Base-by-base conservation (phyloP, 2,797 vertebrate genomes). In the Danio aesculapii region DNA sequence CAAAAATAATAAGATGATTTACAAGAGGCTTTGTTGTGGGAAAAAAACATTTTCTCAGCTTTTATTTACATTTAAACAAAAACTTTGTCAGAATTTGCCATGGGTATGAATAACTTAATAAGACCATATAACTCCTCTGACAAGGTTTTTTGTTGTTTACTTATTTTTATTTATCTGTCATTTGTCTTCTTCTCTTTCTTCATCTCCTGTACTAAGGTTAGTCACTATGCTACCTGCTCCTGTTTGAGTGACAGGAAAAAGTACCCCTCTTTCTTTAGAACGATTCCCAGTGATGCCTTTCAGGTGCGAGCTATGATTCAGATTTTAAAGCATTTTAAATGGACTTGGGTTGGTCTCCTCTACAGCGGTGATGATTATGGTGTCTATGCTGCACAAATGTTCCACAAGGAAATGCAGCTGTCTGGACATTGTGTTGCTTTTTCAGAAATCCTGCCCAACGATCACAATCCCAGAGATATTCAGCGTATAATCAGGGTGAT, bases 391-490 rank as follows among this genome's bases (percentile, higher is more conserved):
- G 67, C 75, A 63, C 74, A 82, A 4, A 77, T 74, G 6, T 77
- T 82, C 12, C 5, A 77, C 5, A 50, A 64, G 12, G 67, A 66
- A 19, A 90, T 92, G 14, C 49, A 79, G 46, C 59, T 79, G 50
- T 86, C 90, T 46, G 89, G 89, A 6, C 88, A 92, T 58, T 93
- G 92, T 77, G 84, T 93, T 67, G 91, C 91, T 0, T 94, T 92
- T 64, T 59, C 85, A 5, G 89, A 92, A 58, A 79, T 70, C 47
- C 87, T 94, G 58, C 91, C 92, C 7, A 81, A 72, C 71, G 78
- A 63, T 68, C 90, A 89, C 13, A 79, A 91, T 19, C 68, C 12
- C 2, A 75, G 10, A 11, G 81, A 88, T 30, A 64, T 88, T 1
- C 50, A 39, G 11, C 79, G 59, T 3, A 89, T 89, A 8, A 66